These are phyloP conservation scores for Himalopsyche japonica DNA, from an alignment of 2,888 invertebrate species.

Conservation along the genomic window DNA sequence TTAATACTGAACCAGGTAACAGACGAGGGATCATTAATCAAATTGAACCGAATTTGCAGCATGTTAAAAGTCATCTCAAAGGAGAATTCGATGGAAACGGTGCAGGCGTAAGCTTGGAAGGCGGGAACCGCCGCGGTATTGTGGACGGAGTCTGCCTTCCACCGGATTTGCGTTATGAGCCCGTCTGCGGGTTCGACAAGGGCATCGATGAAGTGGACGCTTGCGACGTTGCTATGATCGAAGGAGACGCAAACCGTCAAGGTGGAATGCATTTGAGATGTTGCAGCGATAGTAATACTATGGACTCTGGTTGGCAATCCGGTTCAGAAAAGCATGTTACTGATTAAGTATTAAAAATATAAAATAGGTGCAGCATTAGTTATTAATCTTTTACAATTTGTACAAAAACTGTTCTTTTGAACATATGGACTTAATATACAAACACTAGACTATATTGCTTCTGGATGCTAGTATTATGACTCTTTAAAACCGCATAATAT, in stretches of 20 bases:
- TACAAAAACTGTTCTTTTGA: too few relatives aligned
- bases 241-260: conserved; percentile 38
- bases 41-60: background rate
- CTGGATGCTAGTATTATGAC: too few relatives aligned
- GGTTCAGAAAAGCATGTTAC: conserved; percentile 66
- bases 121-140: conserved; percentile 49
- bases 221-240: conserved; percentile 13
- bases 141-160: conserved; percentile 49
- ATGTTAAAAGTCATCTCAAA: background rate
- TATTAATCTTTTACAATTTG: too few relatives aligned
- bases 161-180: conserved; percentile 56
- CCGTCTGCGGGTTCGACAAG: conserved; percentile 48
- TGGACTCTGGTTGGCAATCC: conserved; percentile 73
- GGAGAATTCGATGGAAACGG: background rate
- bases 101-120: conserved; percentile 27
- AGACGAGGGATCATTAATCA: background rate
- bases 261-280: conserved; percentile 54
- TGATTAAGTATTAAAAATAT: conserved; percentile 43
- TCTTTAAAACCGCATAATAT: too few relatives aligned
- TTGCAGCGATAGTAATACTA: conserved; percentile 63
- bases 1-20: background rate
- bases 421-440: too few relatives aligned
- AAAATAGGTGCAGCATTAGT: too few relatives aligned
- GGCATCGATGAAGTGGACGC: conserved; percentile 34
- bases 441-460: too few relatives aligned